These are phyloP conservation scores for Limenitis camilla DNA, from an alignment of 2,888 invertebrate species.

Conservation along the genomic window DNA sequence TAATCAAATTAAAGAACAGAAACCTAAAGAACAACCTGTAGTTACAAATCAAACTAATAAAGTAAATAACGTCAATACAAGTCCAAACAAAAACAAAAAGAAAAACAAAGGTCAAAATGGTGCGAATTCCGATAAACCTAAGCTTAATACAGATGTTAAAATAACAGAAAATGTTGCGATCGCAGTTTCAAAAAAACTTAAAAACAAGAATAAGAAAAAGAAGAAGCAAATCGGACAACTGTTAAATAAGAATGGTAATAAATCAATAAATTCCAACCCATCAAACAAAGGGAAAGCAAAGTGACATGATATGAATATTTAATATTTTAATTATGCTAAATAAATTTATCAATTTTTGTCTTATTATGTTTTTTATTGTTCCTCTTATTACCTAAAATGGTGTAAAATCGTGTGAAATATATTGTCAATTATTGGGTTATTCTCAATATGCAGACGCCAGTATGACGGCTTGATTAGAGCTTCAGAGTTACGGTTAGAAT, in stretches of 20 bases:
- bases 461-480: too few species aligned
- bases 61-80: constrained; percentile 11
- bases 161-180: constrained; percentile 44
- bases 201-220: constrained; percentile 50
- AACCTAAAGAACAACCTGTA: not conserved
- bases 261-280: constrained; percentile 23
- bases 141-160: constrained; percentile 24
- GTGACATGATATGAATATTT: constrained; percentile 4
- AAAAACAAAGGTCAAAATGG: constrained; percentile 27
- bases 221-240: constrained; percentile 56
- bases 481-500: too few species aligned
- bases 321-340: constrained; percentile 10
- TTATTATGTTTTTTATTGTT: not conserved
- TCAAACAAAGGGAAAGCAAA: constrained; percentile 26
- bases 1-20: not conserved
- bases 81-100: constrained; percentile 34
- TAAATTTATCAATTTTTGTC: constrained; percentile 13
- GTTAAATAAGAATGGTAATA: constrained; percentile 34
- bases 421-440: too few species aligned
- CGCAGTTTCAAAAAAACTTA: constrained; percentile 48
- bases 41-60: not conserved
- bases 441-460: too few species aligned
- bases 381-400: too few species aligned
- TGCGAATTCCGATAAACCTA: constrained; percentile 10
- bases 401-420: too few species aligned